Evolutionary conservation across 2,888 invertebrate species (phyloP).

Genomic region (Zhuqinia jingwanae): DNA sequence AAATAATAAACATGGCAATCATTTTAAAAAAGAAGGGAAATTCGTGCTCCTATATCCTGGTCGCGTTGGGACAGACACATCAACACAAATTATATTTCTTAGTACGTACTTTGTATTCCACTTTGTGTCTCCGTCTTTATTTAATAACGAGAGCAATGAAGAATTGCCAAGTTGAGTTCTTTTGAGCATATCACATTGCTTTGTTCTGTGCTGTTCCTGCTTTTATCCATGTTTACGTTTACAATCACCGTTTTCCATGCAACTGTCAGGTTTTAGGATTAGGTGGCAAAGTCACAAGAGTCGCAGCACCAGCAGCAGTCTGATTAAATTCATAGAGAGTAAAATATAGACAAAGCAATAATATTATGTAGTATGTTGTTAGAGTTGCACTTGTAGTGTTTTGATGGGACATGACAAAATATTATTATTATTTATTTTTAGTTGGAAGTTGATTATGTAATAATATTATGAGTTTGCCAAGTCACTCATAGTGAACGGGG

Average conservation of each 20-base stretch:
- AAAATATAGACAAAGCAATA: neutral
- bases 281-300: neutral
- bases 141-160: too few relatives aligned
- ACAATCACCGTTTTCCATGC: neutral
- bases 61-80: neutral
- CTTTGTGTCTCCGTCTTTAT: too few relatives aligned
- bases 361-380: neutral
- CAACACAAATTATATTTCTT: neutral
- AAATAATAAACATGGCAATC: too few relatives aligned
- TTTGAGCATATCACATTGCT: too few relatives aligned
- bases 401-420: too few relatives aligned
- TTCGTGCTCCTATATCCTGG: neutral
- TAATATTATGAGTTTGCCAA: too few relatives aligned
- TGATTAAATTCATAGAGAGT: neutral
- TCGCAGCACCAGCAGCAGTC: neutral
- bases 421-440: too few relatives aligned
- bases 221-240: conserved; percentile 26
- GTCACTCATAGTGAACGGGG: neutral
- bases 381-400: neutral
- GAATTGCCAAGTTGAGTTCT: too few relatives aligned
- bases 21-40: too few relatives aligned
- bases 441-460: too few relatives aligned
- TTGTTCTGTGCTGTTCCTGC: too few relatives aligned
- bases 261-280: neutral
- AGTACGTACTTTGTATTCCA: neutral